phyloP scores from a whole-genome alignment of 1,140 invertebrate species.

The Stenopsyche tienmushanensis region DNA sequence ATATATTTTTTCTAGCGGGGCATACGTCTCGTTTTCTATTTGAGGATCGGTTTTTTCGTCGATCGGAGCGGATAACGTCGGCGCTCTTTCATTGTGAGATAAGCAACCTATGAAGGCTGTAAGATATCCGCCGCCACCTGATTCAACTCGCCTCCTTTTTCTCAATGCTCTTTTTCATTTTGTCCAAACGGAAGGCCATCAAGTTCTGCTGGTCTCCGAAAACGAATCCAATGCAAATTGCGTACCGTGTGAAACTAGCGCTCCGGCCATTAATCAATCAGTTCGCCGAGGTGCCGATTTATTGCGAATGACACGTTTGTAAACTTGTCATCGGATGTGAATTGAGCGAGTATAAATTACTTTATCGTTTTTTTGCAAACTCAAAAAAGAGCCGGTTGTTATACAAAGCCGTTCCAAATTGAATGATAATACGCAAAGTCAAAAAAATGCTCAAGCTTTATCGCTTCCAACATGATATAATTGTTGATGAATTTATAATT shows the following conservation, averaged over 20 bases:
- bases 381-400: too few relatives aligned
- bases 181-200: conserved; percentile 14
- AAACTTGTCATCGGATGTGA: too few relatives aligned
- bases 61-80: conserved; percentile 22
- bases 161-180: conserved; percentile 3
- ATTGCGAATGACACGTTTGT: too few relatives aligned
- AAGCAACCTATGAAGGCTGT: conserved; percentile 7
- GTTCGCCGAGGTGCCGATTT: conserved; percentile 28
- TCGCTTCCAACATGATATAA: too few relatives aligned
- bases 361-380: too few relatives aligned
- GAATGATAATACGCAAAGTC: too few relatives aligned
- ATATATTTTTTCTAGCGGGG: too few relatives aligned
- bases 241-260: conserved; percentile 38
- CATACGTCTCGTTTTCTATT: too few relatives aligned
- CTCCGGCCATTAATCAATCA: conserved; percentile 36
- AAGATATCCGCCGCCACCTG: conserved; percentile 21
- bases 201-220: neutral
- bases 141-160: neutral
- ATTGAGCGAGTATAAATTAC: too few relatives aligned
- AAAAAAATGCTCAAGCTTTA: too few relatives aligned
- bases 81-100: conserved; percentile 26
- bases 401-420: too few relatives aligned
- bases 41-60: neutral
- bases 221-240: conserved; percentile 37
- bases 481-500: too few relatives aligned